Evolutionary conservation across 1,140 invertebrate genomes (phyloP), one percentile per base, ranked within the genome.

Genomic region (Drepana arcuata): DNA sequence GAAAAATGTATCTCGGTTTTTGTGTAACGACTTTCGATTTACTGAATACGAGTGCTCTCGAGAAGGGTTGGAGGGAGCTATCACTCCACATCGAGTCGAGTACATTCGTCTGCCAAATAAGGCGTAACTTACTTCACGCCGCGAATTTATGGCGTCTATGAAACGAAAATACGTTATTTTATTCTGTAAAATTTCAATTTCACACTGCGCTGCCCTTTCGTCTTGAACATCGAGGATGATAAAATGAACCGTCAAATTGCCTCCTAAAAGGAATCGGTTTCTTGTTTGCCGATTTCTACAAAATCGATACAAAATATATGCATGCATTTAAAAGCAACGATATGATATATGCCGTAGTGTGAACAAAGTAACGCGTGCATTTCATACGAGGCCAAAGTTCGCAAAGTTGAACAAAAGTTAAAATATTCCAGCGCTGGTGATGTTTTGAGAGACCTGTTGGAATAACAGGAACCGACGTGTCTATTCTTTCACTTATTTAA

Each of bases 21-120:
- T 70, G 49, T 65, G 61, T 69, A 65, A 71, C 66, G 60, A 60
- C 54, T 71, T 74, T 67, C 63, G 56, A 71, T 71, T 74, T 65
- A 64, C 56, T 56, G 52, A 51, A 57, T 61, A 63, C 54, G 54
- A 71, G 62, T 44, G 54, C 67, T 54, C 65, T 71, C 47, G 40
- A 54, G 52, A 61, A 64, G 64, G 70, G 63, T 58, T 61, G 38
- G 43, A 48, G 50, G 57, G 49, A 59, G 59, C 43, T 62, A 65
- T 65, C 61, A 65, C 55, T 65, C 48, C 52, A 54, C 50, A 47
- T 43, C 48, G 40, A 54, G 42, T 61, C 48, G 47, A 64, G 60
- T 56, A 58, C 59, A 60, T 66, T 59, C 57, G 50, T 51, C 55
- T 64, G 47, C 61, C 51, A 70, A 73, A 73, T 68, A 73, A 73